Base-by-base conservation (phyloP, 2,113 vertebrate species). In the Epinephelus cyanopodus region DNA sequence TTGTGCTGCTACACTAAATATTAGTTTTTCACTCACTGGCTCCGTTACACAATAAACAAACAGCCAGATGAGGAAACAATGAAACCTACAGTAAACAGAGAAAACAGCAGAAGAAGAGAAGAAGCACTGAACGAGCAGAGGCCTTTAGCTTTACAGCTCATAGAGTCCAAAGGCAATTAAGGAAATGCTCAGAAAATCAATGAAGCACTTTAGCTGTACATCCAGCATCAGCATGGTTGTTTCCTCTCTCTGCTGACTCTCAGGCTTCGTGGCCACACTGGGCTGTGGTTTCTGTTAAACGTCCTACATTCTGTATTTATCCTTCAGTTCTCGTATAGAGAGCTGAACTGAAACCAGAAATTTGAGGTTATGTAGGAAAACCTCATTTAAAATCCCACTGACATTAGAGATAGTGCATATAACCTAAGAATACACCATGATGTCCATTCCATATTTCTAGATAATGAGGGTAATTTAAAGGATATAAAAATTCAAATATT, bases 181-280 rank as follows among this genome's bases (percentile, higher is more conserved):
- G 61, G 61, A 77, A 82, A 33, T 66, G 79, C 61, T 79, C 56
- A 23, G 64, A 25, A 86, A 86, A 92, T 93, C 91, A 42, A 92
- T 89, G 23, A 19, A 82, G 88, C 70, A 52, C 85, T 87, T 90
- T 39, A 48, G 81, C 3, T 39, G 60, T 11, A 54, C 52, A 75
- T 66, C 27, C 77, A 4, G 69, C 76, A 78, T 81, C 85, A 77
- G 84, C 83, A 69, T 0, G 39, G 75, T 67, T 72, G 58, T 14
- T 68, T 79, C 74, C 57, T 71, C 78, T 60, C 64, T 81, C 70
- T 84, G 79, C 80, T 74, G 79, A 85, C 77, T 72, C 65, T 66
- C 14, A 3, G 39, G 13, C 54, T 70, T 64, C 29, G 1, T 27
- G 23, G 29, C 21, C 18, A 17, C 33, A 7, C 69, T 0, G 33